Conservation (phyloP, 2,113 vertebrate genomes). For the Pomatorhinus ruficollis region DNA sequence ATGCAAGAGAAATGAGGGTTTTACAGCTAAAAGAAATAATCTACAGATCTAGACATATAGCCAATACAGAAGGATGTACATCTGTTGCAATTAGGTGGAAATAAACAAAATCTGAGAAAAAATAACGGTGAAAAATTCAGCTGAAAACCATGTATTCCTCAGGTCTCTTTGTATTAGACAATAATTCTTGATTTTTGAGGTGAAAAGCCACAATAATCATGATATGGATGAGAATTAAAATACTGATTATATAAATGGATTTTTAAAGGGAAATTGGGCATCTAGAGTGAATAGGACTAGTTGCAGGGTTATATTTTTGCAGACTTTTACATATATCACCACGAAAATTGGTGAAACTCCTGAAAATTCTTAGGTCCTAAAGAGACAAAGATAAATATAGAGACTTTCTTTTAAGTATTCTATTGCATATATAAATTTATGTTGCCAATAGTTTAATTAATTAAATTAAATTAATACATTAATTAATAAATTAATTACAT, state of each 20-base stretch:
- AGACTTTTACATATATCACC: neutral
- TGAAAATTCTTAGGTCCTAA: neutral
- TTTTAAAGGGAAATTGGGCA: neutral
- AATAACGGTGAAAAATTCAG: neutral
- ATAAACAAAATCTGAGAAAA: neutral
- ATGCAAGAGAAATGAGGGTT: neutral
- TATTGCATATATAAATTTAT: neutral
- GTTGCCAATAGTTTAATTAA: neutral
- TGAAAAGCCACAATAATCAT: neutral
- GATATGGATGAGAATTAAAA: neutral
- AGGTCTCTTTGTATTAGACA: neutral
- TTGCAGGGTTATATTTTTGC: neutral
- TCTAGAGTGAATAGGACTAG: neutral
- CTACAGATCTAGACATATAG: neutral
- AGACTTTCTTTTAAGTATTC: neutral
- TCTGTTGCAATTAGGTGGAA: neutral
- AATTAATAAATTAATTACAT: neutral
- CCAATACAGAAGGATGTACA: neutral
- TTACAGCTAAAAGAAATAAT: neutral
- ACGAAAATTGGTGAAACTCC: neutral
- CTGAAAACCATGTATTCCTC: neutral
- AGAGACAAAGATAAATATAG: neutral
- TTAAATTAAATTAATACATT: neutral
- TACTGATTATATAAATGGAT: neutral
- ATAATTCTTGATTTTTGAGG: neutral